These are phyloP conservation scores for Zapornia atra DNA, from an alignment of 2,113 vertebrate species.

Conservation along the genomic window DNA sequence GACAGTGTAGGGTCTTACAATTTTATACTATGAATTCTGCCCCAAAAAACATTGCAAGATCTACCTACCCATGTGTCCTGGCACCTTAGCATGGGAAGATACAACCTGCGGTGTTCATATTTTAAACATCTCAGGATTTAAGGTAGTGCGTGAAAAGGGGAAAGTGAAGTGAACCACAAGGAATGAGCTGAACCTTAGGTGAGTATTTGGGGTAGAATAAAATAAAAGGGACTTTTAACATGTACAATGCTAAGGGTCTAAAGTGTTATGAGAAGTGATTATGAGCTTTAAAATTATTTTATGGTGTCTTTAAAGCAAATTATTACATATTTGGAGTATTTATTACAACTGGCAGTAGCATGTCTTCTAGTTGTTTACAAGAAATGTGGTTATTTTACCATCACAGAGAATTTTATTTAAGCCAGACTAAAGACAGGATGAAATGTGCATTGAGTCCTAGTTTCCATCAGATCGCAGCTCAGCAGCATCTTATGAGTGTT, in stretches of 20 bases:
- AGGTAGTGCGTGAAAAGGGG: neutral
- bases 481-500: neutral
- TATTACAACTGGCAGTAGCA: neutral
- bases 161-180: neutral
- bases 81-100: neutral
- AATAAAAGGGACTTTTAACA: neutral
- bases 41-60: neutral
- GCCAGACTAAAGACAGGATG: neutral
- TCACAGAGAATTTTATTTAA: neutral
- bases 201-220: neutral
- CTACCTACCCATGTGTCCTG: neutral
- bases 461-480: neutral
- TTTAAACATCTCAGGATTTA: neutral
- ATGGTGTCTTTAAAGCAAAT: neutral
- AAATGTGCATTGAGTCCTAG: neutral
- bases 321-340: neutral
- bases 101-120: neutral
- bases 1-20: neutral
- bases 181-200: neutral
- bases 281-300: neutral
- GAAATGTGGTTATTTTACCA: neutral
- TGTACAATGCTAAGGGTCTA: fast-evolving
- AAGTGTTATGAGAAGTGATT: neutral
- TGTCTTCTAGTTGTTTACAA: neutral
- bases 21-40: neutral